phyloP scores from a whole-genome alignment of 2,113 vertebrate species.

The Pavo muticus region DNA sequence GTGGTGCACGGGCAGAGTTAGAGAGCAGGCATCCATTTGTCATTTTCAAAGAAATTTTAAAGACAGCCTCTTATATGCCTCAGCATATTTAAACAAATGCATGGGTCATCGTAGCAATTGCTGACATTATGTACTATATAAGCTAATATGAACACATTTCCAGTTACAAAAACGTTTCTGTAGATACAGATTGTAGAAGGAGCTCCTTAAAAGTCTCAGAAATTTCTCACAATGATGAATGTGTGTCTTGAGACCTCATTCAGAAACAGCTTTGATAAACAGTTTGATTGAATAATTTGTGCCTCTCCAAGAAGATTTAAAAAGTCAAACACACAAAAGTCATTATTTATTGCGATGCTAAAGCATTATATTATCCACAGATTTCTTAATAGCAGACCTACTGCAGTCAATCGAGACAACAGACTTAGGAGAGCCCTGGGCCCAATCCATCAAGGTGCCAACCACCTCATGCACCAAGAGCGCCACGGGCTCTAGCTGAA shows the following conservation, averaged over 20 bases:
- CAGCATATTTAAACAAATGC: constrained; percentile 47
- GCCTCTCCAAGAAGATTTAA: constrained; percentile 1
- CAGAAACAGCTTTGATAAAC: constrained; percentile 14
- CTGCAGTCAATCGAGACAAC: not conserved
- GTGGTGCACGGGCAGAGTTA: constrained; percentile 3
- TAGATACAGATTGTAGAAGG: not conserved
- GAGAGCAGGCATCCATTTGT: constrained; percentile 17
- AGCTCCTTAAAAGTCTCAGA: not conserved
- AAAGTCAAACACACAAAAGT: not conserved
- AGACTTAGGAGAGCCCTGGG: not conserved
- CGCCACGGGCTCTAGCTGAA: not conserved
- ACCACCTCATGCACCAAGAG: fast-evolving
- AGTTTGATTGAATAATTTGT: not conserved
- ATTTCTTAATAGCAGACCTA: not conserved
- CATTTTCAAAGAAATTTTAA: constrained; percentile 40
- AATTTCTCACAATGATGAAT: not conserved
- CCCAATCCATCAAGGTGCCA: not conserved
- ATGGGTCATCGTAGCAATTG: constrained; percentile 28
- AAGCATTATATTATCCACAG: not conserved
- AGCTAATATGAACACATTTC: constrained; percentile 27
- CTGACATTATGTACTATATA: not conserved
- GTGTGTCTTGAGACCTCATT: not conserved
- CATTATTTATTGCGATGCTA: not conserved
- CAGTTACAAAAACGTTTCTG: not conserved
- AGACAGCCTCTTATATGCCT: constrained; percentile 34